Base-by-base conservation (phyloP, 30 jellyfish, hydroid and myxozoan species). In the Turritopsis dohrnii region DNA sequence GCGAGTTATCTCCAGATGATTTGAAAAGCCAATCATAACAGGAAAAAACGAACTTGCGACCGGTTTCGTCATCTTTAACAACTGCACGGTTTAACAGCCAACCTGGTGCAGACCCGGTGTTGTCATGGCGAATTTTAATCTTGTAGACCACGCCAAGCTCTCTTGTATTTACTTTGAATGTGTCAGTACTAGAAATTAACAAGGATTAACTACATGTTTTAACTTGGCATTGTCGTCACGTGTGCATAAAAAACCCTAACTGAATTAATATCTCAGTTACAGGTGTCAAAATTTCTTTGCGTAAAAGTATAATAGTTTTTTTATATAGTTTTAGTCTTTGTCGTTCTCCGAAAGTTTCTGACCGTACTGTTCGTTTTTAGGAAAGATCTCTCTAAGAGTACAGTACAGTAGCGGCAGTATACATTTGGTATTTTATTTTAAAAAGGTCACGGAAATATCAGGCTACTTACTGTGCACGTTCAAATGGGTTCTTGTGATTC, bases 11-110 rank as follows among this genome's bases (percentile, higher is more conserved):
- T 19, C 90, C 91, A 23, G 79, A 89, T 21, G 82, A 88, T 53
- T 79, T 84, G 27, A 88, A 88, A 80, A 89, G 84, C 96, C 96
- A 89, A 83, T 88, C 74, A 77, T 84, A 69, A 65, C 96, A 89
- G 21, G 84, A 74, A 66, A 89, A 89, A 27, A 69, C 79, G 75
- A 74, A 84, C 69, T 80, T 74, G 66, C 81, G 52, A 13, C 81
- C 71, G 8, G 79, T 52, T 54, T 29, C 20, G 0, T 52, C 28
- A 80, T 89, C 94, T 82, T 60, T 86, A 27, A 82, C 86, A 8
- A 26, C 88, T 16, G 66, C 87, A 79, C 30, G 77, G 75, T 84
- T 83, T 13, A 88, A 82, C 53, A 82, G 86, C 98, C 98, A 92
- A 0, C 96, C 96, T 28, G 98, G 82, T 52, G 54, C 84, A 53